Conservation (phyloP, 2,797 vertebrate genomes). For the Myotis vivesi region DNA sequence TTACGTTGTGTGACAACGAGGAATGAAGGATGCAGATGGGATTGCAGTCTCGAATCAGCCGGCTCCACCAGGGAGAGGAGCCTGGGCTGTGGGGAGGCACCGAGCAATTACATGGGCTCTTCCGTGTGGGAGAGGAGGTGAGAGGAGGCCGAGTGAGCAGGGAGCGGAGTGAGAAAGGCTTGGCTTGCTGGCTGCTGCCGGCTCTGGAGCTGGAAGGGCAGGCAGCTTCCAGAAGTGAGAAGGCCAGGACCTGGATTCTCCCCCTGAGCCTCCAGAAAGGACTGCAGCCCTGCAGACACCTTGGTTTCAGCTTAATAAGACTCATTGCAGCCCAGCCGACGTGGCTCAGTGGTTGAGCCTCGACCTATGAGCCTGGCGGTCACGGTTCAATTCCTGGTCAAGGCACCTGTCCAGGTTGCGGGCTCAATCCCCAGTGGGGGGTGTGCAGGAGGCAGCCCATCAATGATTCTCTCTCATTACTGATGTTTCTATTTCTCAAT, state of each 20-base stretch:
- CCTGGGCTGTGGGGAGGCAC: neutral
- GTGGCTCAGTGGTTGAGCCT: no score
- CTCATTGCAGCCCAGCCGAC: no score
- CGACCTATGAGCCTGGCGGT: no score
- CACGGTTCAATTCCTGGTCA: no score
- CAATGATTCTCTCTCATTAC: no score
- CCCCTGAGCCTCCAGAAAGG: neutral
- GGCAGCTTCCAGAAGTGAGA: neutral
- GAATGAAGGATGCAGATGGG: neutral
- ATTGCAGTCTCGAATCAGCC: neutral
- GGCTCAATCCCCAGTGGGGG: no score
- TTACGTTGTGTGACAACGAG: neutral
- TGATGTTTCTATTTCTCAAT: no score
- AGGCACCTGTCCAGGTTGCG: no score
- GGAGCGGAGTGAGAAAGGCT: neutral
- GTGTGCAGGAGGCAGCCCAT: no score
- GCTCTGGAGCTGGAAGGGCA: neutral
- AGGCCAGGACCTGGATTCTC: neutral
- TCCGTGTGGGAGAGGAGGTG: neutral
- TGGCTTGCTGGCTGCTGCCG: neutral
- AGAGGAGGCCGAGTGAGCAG: neutral
- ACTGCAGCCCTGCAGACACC: neutral
- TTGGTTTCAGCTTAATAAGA: neutral
- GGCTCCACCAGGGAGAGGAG: neutral
- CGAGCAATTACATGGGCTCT: neutral